Conservation (phyloP, 2,113 vertebrate genomes). For the Typhlomys cinereus region DNA sequence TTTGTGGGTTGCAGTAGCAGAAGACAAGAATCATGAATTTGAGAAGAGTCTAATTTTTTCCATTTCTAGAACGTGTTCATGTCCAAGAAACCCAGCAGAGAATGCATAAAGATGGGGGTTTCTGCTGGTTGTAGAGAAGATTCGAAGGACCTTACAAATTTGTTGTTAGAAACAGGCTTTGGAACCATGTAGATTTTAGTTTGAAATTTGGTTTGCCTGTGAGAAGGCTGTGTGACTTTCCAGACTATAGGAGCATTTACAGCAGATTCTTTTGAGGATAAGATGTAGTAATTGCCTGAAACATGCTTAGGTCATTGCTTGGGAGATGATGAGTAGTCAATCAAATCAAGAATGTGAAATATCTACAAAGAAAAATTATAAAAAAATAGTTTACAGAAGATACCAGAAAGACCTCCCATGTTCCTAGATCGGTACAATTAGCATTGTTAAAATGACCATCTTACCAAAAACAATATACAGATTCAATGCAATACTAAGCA, state of each 20-base stretch:
- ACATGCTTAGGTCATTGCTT: not conserved
- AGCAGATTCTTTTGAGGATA: not conserved
- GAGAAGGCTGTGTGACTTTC: not conserved
- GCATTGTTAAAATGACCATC: too few relatives aligned
- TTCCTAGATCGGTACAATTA: too few relatives aligned
- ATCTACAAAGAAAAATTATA: too few relatives aligned
- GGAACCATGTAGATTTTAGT: not conserved
- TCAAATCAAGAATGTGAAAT: too few relatives aligned
- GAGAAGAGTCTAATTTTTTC: too few relatives aligned
- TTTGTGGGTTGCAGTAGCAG: not conserved
- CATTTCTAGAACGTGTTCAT: not conserved
- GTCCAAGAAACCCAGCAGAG: not conserved
- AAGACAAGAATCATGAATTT: not conserved
- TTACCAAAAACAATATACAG: too few relatives aligned
- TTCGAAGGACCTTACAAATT: not conserved
- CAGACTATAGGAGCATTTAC: not conserved
- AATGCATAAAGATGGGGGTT: not conserved
- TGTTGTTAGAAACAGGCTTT: not conserved
- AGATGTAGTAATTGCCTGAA: not conserved
- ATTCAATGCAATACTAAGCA: too few relatives aligned
- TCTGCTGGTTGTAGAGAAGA: not conserved
- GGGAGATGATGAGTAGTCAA: slow-evolving; percentile 29
- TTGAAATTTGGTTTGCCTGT: not conserved
- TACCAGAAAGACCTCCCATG: too few relatives aligned
- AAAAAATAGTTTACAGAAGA: too few relatives aligned